phyloP scores from a whole-genome alignment of 1,140 invertebrate genomes.

The Penaeus vannamei region DNA sequence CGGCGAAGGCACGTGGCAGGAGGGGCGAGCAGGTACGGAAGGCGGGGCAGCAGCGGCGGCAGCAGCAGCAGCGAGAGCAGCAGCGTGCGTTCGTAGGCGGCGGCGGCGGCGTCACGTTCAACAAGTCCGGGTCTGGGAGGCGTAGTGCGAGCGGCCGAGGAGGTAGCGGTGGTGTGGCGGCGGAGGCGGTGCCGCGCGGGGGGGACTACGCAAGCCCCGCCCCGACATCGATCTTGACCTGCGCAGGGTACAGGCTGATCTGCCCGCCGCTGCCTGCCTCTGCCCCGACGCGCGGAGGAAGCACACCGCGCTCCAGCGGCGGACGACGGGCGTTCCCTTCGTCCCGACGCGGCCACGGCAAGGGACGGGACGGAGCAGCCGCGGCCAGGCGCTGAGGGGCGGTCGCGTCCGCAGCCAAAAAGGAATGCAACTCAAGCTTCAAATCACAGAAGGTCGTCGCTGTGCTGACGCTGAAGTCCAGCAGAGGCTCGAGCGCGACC shows the following conservation, averaged over 20 bases:
- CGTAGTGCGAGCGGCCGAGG: slow-evolving; percentile 11
- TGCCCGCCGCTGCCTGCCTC: background rate
- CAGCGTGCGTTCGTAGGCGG: background rate
- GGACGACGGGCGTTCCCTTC: too few relatives aligned
- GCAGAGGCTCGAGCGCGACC: too few relatives aligned
- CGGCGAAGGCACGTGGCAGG: too few relatives aligned
- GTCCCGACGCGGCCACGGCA: too few relatives aligned
- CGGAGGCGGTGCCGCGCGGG: background rate
- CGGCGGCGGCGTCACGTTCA: slow-evolving; percentile 27
- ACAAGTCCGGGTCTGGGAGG: slow-evolving; percentile 13
- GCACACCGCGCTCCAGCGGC: too few relatives aligned
- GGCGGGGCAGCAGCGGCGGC: background rate
- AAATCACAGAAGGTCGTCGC: too few relatives aligned
- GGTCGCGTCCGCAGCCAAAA: too few relatives aligned
- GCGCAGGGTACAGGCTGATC: background rate
- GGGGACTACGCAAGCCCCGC: slow-evolving; percentile 21
- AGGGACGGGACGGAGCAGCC: too few relatives aligned
- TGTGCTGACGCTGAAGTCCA: too few relatives aligned
- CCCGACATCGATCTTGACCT: slow-evolving; percentile 31
- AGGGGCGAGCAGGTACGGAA: background rate
- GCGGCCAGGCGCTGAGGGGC: too few relatives aligned
- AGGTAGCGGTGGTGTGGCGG: background rate
- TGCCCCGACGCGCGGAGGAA: too few relatives aligned
- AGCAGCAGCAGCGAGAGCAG: background rate
- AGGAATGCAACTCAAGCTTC: too few relatives aligned